Conservation (phyloP, 2,888 invertebrate genomes). For the Ceratothoa steindachneri region DNA sequence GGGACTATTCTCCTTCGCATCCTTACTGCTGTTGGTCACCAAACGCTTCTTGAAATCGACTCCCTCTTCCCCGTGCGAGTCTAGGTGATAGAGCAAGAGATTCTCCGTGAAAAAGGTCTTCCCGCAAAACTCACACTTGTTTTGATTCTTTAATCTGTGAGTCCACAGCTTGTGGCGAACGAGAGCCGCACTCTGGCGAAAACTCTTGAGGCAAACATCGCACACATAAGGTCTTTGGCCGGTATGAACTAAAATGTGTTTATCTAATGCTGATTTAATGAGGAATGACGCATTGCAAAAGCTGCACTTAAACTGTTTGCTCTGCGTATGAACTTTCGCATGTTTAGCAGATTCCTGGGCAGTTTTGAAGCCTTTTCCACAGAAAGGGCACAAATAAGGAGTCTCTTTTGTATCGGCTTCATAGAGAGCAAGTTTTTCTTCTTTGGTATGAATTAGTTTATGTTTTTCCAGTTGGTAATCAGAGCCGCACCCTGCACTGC, state of each 20-base stretch:
- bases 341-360: slow-evolving; percentile 48
- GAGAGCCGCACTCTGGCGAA: slow-evolving; percentile 47
- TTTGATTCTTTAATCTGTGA: slow-evolving; percentile 48
- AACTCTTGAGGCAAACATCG: slow-evolving; percentile 49
- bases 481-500: slow-evolving; percentile 42
- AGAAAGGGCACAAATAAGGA: slow-evolving; percentile 33
- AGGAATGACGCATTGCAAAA: slow-evolving; percentile 39
- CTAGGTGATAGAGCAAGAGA: slow-evolving; percentile 39
- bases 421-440: slow-evolving; percentile 37
- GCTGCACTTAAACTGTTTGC: slow-evolving; percentile 46
- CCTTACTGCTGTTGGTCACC: neutral
- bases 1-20: slow-evolving; percentile 4
- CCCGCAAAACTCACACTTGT: slow-evolving; percentile 49
- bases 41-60: slow-evolving; percentile 28
- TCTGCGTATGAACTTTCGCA: slow-evolving; percentile 45
- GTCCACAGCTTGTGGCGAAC: slow-evolving; percentile 49
- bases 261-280: slow-evolving; percentile 43
- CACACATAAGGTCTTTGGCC: slow-evolving; percentile 48
- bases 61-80: slow-evolving; percentile 42
- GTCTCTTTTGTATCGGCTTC: slow-evolving; percentile 34
- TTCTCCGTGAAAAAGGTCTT: slow-evolving; percentile 49
- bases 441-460: slow-evolving; percentile 33
- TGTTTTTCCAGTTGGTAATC: slow-evolving; percentile 40
- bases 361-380: slow-evolving; percentile 47
- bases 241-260: slow-evolving; percentile 45